Conservation (phyloP, 2,797 vertebrate species). For the Carapus acus region DNA sequence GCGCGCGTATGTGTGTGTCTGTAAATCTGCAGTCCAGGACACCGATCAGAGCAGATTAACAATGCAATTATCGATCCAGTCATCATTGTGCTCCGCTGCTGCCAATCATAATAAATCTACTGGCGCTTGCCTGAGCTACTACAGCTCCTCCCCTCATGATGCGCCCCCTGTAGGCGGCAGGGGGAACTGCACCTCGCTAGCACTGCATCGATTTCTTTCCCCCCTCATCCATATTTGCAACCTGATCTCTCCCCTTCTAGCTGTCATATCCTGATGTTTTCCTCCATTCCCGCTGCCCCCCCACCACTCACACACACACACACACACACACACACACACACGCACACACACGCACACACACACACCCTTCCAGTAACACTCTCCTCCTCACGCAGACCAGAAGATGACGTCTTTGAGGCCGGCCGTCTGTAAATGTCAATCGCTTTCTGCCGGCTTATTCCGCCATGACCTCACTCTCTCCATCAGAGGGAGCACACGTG, state of each 20-base stretch:
- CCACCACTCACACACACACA: background rate
- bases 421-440: slow-evolving; percentile 53
- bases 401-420: slow-evolving; percentile 23
- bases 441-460: slow-evolving; percentile 37
- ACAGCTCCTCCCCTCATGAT: no score
- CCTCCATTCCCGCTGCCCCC: background rate
- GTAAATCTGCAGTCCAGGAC: no score
- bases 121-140: no score
- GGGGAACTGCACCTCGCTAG: slow-evolving; percentile 9
- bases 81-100: no score
- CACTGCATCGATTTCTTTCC: slow-evolving; percentile 23
- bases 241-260: slow-evolving; percentile 9
- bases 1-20: no score
- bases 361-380: background rate
- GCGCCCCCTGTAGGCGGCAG: no score
- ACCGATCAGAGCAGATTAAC: no score
- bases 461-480: slow-evolving; percentile 59
- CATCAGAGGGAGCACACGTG: slow-evolving; percentile 39
- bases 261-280: background rate
- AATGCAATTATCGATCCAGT: no score
- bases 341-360: no score
- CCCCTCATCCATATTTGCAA: slow-evolving; percentile 11
- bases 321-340: no score
- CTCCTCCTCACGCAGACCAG: slow-evolving; percentile 7
- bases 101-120: no score